phyloP scores from a whole-genome alignment of 2,888 invertebrate species.

The Xanthia icteritia region DNA sequence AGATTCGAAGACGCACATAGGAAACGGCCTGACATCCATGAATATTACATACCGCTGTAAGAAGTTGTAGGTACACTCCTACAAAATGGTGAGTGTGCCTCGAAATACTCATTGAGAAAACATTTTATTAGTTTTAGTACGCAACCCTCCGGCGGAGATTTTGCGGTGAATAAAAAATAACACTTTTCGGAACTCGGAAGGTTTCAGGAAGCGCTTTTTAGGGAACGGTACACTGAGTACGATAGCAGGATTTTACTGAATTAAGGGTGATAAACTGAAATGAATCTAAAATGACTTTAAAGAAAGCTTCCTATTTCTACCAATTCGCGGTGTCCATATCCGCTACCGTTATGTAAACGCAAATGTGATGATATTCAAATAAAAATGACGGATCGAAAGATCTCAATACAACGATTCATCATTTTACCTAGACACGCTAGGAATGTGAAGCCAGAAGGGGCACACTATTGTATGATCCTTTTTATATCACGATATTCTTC shows the following conservation, averaged over 20 bases:
- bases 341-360: not conserved
- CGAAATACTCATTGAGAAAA: constrained; percentile 25
- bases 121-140: constrained; percentile 42
- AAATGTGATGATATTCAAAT: constrained; percentile 15
- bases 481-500: constrained; percentile 13
- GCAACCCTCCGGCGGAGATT: constrained; percentile 12
- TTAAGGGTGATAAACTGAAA: not conserved
- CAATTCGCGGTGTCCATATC: not conserved
- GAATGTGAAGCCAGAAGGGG: constrained; percentile 1
- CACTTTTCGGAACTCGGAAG: constrained; percentile 14
- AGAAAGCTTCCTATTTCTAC: not conserved
- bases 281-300: not conserved
- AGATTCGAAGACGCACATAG: constrained; percentile 30
- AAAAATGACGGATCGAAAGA: constrained; percentile 4
- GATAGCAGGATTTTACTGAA: constrained; percentile 12
- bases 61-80: constrained; percentile 16
- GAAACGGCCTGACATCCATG: constrained; percentile 37
- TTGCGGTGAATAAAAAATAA: constrained; percentile 40
- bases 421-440: not conserved
- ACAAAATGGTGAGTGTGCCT: constrained; percentile 14
- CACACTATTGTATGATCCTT: constrained; percentile 18
- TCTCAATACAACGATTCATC: constrained; percentile 5
- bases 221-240: not conserved
- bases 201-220: constrained; percentile 19
- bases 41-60: constrained; percentile 44